These are phyloP conservation scores for Procambarus virginalis DNA, from an alignment of 1,140 invertebrate genomes.

Conservation along the genomic window DNA sequence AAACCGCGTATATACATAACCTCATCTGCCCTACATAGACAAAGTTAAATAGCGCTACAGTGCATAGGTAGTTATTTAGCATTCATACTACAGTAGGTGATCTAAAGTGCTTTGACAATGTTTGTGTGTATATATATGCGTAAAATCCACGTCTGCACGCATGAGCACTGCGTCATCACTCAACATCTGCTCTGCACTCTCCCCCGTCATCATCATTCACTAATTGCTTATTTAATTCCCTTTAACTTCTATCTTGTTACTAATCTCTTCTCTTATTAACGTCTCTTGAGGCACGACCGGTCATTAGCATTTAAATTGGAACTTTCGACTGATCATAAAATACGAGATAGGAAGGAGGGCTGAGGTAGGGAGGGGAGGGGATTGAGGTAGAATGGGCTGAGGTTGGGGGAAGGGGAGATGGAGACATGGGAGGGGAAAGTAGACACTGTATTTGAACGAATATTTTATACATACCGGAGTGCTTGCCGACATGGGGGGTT, in stretches of 20 bases:
- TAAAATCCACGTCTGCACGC: not conserved
- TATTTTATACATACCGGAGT: constrained; percentile 33
- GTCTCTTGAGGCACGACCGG: constrained; percentile 38
- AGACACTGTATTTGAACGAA: constrained; percentile 29
- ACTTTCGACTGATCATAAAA: constrained; percentile 38
- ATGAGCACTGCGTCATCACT: not conserved
- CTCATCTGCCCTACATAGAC: too few relatives aligned
- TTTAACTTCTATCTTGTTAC: constrained; percentile 19
- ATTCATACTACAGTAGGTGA: too few relatives aligned
- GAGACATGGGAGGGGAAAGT: too few relatives aligned
- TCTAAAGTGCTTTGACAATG: too few relatives aligned
- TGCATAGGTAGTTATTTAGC: too few relatives aligned
- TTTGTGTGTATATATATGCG: not conserved
- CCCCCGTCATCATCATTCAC: not conserved
- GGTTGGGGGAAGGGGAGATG: too few relatives aligned
- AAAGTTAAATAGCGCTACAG: too few relatives aligned
- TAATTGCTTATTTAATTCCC: constrained; percentile 13
- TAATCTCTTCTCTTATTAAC: constrained; percentile 44
- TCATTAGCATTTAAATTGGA: constrained; percentile 55
- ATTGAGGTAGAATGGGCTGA: too few relatives aligned
- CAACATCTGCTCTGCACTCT: not conserved
- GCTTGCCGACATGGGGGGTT: not conserved
- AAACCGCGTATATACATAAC: too few relatives aligned
- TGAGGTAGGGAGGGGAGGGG: too few relatives aligned
- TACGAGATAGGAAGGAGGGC: not conserved